A percentile compares a stretch with the other conserved stretches of the same genome.
phyloP scores from a whole-genome alignment of 2,797 vertebrate species.

The Sebastes hopkinsi region DNA sequence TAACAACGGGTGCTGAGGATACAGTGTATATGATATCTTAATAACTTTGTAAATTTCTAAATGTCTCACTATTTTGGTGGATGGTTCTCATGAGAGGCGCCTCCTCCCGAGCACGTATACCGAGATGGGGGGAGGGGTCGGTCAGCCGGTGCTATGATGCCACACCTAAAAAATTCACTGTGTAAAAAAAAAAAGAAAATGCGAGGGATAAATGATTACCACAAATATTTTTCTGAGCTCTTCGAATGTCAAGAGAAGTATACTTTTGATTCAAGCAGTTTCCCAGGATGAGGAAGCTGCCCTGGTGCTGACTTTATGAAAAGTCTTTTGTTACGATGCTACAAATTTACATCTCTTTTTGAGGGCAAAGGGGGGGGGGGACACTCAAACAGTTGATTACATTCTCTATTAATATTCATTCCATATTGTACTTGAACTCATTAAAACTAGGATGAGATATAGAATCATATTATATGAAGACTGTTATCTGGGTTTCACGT shows the following conservation, averaged over 20 bases:
- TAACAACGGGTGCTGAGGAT: conserved; percentile 73
- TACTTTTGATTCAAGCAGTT: conserved; percentile 66
- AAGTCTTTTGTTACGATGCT: conserved; percentile 69
- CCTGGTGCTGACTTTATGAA: conserved; percentile 81
- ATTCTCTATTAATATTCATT: conserved; percentile 61
- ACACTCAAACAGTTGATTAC: conserved; percentile 66
- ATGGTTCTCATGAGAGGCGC: conserved; percentile 34
- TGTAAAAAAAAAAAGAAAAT: conserved; percentile 60
- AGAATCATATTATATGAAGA: conserved; percentile 76
- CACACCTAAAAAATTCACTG: conserved; percentile 78
- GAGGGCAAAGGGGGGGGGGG: conserved; percentile 15
- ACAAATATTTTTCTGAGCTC: conserved; percentile 72
- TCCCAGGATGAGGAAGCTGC: conserved; percentile 65
- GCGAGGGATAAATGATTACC: conserved; percentile 50
- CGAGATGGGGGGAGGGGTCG: background rate
- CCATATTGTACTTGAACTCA: conserved; percentile 79
- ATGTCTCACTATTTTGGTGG: conserved; percentile 50
- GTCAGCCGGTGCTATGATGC: conserved; percentile 75
- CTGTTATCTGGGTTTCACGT: conserved; percentile 77
- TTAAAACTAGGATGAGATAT: conserved; percentile 68
- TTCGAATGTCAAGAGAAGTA: conserved; percentile 73
- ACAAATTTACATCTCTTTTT: conserved; percentile 60
- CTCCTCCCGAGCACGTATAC: conserved; percentile 13
- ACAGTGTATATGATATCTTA: conserved; percentile 53
- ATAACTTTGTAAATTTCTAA: conserved; percentile 69